These are phyloP conservation scores for Arctia plantaginis DNA, from an alignment of 2,888 invertebrate species.

Conservation along the genomic window DNA sequence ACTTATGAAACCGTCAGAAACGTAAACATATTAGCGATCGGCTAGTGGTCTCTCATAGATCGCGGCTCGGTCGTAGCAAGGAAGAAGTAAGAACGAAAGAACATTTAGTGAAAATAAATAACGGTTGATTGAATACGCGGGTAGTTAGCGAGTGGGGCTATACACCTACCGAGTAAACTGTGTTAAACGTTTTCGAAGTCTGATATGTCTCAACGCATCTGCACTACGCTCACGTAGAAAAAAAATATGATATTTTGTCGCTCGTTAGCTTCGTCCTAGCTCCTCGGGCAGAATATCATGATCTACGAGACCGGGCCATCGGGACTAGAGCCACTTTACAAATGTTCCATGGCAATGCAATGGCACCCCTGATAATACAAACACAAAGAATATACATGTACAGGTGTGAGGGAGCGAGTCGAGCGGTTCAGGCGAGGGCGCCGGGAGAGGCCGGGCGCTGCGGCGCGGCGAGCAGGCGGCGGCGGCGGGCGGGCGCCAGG, in stretches of 20 bases:
- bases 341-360: no score
- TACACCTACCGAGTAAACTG: background rate
- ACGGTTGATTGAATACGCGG: background rate
- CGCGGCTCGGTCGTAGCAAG: background rate
- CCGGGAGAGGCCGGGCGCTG: background rate
- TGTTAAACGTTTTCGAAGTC: background rate
- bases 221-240: background rate
- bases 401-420: background rate
- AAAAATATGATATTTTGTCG: background rate
- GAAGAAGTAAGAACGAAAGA: no score
- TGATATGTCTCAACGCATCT: background rate
- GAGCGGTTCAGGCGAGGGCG: background rate
- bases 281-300: background rate
- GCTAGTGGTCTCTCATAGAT: background rate
- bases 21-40: no score
- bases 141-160: background rate
- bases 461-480: slow-evolving; percentile 8
- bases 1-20: no score
- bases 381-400: background rate
- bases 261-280: background rate
- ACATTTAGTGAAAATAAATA: background rate
- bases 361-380: background rate
- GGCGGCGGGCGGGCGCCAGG: background rate
- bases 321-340: background rate
- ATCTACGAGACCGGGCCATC: background rate